Evolutionary conservation across 2,113 vertebrate species (phyloP).

Genomic region (Taurulus bubalis): DNA sequence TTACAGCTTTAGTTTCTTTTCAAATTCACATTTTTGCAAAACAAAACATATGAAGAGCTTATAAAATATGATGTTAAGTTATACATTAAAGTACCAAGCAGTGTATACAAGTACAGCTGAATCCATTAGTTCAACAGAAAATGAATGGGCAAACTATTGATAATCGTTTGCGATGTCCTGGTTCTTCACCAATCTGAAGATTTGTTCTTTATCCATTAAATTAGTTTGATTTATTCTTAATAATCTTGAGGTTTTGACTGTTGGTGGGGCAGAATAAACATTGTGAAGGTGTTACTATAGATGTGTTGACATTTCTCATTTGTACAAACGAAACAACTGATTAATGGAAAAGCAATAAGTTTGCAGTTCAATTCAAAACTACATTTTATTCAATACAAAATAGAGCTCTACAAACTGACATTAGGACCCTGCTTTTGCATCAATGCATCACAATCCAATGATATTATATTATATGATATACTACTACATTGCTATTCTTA

Average conservation of each 20-base stretch:
- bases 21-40: no score
- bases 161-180: background rate
- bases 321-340: background rate
- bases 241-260: no score
- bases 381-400: no score
- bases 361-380: background rate
- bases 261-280: background rate
- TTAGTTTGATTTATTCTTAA: background rate
- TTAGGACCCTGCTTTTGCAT: no score
- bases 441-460: no score
- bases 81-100: background rate
- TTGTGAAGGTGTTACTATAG: background rate
- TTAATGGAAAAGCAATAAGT: background rate
- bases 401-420: no score
- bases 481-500: no score
- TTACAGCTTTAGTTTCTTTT: no score
- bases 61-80: background rate
- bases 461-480: no score
- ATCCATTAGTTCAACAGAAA: background rate
- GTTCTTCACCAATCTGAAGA: background rate
- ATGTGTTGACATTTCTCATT: background rate
- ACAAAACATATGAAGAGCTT: background rate
- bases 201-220: background rate
- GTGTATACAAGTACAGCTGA: background rate
- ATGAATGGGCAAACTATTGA: background rate